Conservation (phyloP, 2,113 vertebrate species). For the Ailuropoda melanoleuca region DNA sequence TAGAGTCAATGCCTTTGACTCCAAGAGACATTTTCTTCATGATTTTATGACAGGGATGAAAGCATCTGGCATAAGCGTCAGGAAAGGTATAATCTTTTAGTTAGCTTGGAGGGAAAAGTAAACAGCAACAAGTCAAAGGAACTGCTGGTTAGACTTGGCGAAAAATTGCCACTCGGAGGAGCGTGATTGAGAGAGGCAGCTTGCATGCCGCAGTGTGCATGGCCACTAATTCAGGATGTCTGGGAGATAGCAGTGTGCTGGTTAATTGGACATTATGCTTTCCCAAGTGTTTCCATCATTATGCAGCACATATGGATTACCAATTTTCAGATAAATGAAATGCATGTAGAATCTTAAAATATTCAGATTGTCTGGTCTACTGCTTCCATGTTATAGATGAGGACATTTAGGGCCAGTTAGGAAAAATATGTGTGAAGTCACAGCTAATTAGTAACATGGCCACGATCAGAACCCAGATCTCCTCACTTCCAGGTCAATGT, state of each 20-base stretch:
- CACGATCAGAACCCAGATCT: not conserved
- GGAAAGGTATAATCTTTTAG: conserved; percentile 69
- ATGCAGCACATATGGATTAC: conserved; percentile 50
- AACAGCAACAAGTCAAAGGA: conserved; percentile 65
- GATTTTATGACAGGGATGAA: conserved; percentile 49
- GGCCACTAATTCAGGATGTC: conserved; percentile 36
- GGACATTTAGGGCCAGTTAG: not conserved
- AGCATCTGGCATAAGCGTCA: conserved; percentile 46
- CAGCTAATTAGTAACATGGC: not conserved
- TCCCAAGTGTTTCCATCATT: conserved; percentile 42
- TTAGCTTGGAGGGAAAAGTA: conserved; percentile 57
- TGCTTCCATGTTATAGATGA: conserved; percentile 16
- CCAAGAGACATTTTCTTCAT: not conserved
- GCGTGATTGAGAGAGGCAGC: conserved; percentile 19
- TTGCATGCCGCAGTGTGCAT: not conserved
- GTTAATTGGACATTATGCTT: conserved; percentile 66
- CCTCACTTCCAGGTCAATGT: not conserved
- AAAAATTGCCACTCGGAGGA: conserved; percentile 66
- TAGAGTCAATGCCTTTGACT: conserved; percentile 24
- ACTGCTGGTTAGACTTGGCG: conserved; percentile 53
- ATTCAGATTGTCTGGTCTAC: not conserved
- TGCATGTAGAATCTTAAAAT: conserved; percentile 51
- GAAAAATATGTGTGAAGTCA: not conserved
- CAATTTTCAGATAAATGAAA: conserved; percentile 63
- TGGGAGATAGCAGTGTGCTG: not conserved